These are phyloP conservation scores for Alaudala cheleensis DNA, from an alignment of 2,113 vertebrate species.

Conservation along the genomic window DNA sequence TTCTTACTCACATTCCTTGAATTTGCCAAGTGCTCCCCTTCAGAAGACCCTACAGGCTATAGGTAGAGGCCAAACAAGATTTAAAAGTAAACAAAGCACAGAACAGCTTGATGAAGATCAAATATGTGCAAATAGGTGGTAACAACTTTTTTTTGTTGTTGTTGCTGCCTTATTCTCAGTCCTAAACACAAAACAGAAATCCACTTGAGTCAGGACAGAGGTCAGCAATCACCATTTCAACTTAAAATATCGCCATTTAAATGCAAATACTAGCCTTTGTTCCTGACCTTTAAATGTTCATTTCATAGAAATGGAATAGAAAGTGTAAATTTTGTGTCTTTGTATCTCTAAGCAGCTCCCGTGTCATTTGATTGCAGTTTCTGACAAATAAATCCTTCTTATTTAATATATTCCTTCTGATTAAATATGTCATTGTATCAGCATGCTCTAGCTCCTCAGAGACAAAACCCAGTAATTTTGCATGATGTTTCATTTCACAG, in stretches of 20 bases:
- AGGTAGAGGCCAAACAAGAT: not conserved
- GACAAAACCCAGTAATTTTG: constrained; percentile 18
- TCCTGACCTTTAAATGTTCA: constrained; percentile 75
- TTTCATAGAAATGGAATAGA: constrained; percentile 70
- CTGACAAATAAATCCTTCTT: constrained; percentile 17
- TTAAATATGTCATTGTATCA: constrained; percentile 46
- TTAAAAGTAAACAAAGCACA: not conserved
- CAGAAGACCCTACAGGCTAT: not conserved
- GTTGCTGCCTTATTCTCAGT: not conserved
- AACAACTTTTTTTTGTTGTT: not conserved
- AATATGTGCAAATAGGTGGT: not conserved
- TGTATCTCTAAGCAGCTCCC: constrained; percentile 37
- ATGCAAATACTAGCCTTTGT: constrained; percentile 82
- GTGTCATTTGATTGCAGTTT: constrained; percentile 39
- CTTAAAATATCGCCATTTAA: constrained; percentile 80
- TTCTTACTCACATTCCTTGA: not conserved
- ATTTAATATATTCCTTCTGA: constrained; percentile 39
- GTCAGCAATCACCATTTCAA: constrained; percentile 70
- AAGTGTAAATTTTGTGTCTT: constrained; percentile 69
- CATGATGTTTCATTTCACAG: constrained; percentile 32
- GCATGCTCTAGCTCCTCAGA: not conserved
- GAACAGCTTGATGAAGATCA: not conserved
- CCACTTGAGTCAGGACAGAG: constrained; percentile 30
- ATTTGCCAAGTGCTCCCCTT: not conserved
- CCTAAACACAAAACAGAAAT: constrained; percentile 44